These are phyloP conservation scores for Lithosia quadra DNA, from an alignment of 2,888 invertebrate genomes.

Conservation along the genomic window DNA sequence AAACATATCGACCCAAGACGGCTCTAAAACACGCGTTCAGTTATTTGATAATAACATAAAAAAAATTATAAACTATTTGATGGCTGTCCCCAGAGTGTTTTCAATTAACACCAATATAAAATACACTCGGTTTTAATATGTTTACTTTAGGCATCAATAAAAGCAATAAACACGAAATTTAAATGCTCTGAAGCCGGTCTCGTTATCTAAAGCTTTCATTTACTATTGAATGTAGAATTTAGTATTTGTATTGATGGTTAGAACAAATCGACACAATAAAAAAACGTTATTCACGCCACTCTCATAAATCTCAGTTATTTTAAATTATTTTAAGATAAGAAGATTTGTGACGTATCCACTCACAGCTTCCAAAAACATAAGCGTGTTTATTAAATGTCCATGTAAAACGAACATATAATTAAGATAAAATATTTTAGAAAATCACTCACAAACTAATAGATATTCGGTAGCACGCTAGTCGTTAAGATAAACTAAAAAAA, in stretches of 20 bases:
- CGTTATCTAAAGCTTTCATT: slow-evolving; percentile 32
- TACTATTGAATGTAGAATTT: slow-evolving; percentile 13
- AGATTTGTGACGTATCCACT: not conserved
- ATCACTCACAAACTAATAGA: slow-evolving; percentile 12
- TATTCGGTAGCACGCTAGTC: slow-evolving; percentile 31
- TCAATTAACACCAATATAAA: slow-evolving; percentile 54
- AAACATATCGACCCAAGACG: not conserved
- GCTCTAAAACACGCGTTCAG: slow-evolving; percentile 8
- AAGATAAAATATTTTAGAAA: slow-evolving; percentile 6
- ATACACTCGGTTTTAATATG: slow-evolving; percentile 49
- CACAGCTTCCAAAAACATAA: not conserved
- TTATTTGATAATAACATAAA: slow-evolving; percentile 41
- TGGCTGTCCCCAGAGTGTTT: slow-evolving; percentile 32
- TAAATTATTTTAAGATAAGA: not conserved
- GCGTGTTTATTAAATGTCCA: slow-evolving; percentile 7
- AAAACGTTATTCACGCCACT: not conserved
- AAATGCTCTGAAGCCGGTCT: slow-evolving; percentile 34
- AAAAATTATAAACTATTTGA: slow-evolving; percentile 32
- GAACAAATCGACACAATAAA: slow-evolving; percentile 4
- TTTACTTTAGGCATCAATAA: slow-evolving; percentile 50
- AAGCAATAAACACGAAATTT: slow-evolving; percentile 45
- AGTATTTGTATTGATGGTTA: slow-evolving; percentile 8
- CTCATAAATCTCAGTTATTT: slow-evolving; percentile 1
- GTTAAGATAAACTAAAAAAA: slow-evolving; percentile 35
- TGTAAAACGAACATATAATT: slow-evolving; percentile 4